These are phyloP conservation scores for Poecilia gillii DNA, from an alignment of 2,797 vertebrate species.

Conservation along the genomic window DNA sequence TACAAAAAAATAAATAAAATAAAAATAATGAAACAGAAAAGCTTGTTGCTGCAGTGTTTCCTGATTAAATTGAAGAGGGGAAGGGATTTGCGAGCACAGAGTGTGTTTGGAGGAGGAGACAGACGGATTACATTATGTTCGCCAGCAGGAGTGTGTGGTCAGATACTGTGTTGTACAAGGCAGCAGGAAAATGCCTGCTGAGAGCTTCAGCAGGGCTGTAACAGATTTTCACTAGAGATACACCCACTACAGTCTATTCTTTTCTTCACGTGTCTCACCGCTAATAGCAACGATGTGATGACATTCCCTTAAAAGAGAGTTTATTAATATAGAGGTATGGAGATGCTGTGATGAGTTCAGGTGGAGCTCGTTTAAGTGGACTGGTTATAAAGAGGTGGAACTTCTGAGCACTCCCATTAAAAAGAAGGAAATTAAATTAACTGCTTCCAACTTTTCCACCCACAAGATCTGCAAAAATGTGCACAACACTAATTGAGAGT, in stretches of 20 bases:
- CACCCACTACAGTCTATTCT: conserved; percentile 30
- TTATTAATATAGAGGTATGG: not conserved
- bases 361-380: not conserved
- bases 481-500: not conserved
- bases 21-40: not conserved
- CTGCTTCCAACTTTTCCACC: not conserved
- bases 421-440: not conserved
- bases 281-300: conserved; percentile 5
- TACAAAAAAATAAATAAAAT: no score
- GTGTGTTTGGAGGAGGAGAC: conserved; percentile 47
- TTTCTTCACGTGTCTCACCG: not conserved
- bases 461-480: not conserved
- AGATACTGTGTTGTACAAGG: conserved; percentile 52
- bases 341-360: not conserved
- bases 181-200: conserved; percentile 64
- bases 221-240: conserved; percentile 48
- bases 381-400: not conserved
- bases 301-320: not conserved
- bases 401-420: not conserved
- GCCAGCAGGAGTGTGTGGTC: conserved; percentile 64
- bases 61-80: conserved; percentile 36
- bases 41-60: conserved; percentile 33
- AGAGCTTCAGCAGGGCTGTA: conserved; percentile 48
- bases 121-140: conserved; percentile 69
- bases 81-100: conserved; percentile 38